Percentiles rank a stretch among this genome's conserved stretches.
Evolutionary conservation across 2,888 invertebrate species (phyloP).

Genomic region (Lasius platythorax): DNA sequence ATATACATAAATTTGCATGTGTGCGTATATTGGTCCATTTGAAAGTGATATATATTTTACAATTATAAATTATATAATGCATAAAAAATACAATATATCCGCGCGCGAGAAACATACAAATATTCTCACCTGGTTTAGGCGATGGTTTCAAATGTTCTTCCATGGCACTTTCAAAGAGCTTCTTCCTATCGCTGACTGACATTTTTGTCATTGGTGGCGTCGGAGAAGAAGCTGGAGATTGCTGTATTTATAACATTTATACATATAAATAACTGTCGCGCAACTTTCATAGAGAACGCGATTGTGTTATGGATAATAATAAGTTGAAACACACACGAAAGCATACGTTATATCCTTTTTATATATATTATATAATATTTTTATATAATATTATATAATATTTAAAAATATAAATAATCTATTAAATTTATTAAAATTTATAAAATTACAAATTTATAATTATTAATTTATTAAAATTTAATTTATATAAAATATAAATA

Average conservation of each 20-base stretch:
- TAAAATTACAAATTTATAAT: neutral
- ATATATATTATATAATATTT: neutral
- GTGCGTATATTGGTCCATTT: neutral
- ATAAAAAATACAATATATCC: neutral
- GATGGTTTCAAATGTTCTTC: slow-evolving; percentile 95
- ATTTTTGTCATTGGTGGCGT: slow-evolving; percentile 93
- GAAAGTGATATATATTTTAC: neutral
- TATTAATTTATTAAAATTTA: neutral
- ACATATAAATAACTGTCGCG: slow-evolving; percentile 53
- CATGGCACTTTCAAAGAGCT: slow-evolving; percentile 98
- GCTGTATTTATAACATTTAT: slow-evolving; percentile 73
- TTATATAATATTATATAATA: neutral
- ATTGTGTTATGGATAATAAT: neutral
- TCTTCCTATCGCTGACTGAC: slow-evolving; percentile 96
- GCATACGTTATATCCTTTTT: neutral
- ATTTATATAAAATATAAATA: neutral
- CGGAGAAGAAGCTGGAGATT: slow-evolving; percentile 89
- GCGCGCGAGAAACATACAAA: neutral
- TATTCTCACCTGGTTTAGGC: slow-evolving; percentile 91
- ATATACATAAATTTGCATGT: neutral
- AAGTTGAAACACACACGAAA: neutral
- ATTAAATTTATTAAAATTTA: neutral
- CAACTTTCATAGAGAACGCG: neutral
- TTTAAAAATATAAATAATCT: neutral
- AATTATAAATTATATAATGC: neutral